These are phyloP conservation scores for Proterorhinus semilunaris DNA, from an alignment of 2,113 vertebrate species.

Conservation along the genomic window DNA sequence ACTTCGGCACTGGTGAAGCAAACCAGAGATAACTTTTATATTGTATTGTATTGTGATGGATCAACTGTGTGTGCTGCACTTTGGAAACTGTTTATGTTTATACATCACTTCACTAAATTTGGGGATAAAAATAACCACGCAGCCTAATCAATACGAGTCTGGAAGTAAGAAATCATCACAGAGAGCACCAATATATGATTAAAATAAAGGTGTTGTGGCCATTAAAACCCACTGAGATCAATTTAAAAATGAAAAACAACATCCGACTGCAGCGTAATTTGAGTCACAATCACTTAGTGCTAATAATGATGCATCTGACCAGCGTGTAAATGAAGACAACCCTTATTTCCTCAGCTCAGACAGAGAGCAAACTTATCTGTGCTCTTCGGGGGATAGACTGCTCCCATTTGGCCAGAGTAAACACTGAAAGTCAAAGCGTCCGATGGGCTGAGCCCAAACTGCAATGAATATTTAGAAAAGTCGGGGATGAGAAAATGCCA, in stretches of 20 bases:
- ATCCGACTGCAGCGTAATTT: conserved; percentile 13
- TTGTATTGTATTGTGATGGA: too few species aligned
- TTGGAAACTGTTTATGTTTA: too few species aligned
- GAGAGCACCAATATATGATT: not conserved
- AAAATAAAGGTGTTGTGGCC: conserved; percentile 6
- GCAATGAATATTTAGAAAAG: conserved; percentile 45
- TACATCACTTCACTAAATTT: too few species aligned
- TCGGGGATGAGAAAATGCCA: conserved; percentile 30
- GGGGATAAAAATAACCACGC: too few species aligned
- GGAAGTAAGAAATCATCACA: too few species aligned
- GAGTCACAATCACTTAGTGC: conserved; percentile 20
- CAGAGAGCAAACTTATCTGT: conserved; percentile 28
- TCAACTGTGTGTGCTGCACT: too few species aligned
- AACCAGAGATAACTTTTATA: too few species aligned
- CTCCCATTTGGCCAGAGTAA: conserved; percentile 53
- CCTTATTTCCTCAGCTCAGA: conserved; percentile 36
- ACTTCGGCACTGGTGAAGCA: too few species aligned
- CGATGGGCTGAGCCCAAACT: conserved; percentile 45
- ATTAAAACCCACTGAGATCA: conserved; percentile 14
- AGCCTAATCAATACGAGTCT: too few species aligned
- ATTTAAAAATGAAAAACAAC: conserved; percentile 12
- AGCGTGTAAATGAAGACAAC: conserved; percentile 28
- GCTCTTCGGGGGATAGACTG: conserved; percentile 43
- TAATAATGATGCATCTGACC: conserved; percentile 25
- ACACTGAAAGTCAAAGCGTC: conserved; percentile 43